These are phyloP conservation scores for Cryptocephalus primarius DNA, from an alignment of 2,888 invertebrate species.

Conservation along the genomic window DNA sequence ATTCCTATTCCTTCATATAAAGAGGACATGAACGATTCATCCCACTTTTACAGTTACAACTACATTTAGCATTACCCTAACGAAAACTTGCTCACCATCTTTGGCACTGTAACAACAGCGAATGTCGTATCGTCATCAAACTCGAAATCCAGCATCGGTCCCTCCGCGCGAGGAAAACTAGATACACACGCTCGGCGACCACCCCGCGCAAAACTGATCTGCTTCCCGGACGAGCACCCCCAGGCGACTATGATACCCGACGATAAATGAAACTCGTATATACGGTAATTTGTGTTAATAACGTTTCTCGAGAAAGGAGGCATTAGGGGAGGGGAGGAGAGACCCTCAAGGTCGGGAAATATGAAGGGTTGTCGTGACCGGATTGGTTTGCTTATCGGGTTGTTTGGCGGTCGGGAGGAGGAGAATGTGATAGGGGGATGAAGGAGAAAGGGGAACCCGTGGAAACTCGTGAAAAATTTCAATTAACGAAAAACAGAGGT, in stretches of 20 bases:
- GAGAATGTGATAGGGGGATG: neutral
- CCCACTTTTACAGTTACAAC: no score
- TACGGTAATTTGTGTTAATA: conserved; percentile 27
- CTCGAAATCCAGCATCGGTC: conserved; percentile 29
- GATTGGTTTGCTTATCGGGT: neutral
- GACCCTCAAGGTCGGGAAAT: conserved; percentile 1
- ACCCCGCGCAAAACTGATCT: neutral
- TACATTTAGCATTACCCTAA: no score
- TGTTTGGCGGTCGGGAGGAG: neutral
- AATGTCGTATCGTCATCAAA: conserved; percentile 56
- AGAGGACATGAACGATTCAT: no score
- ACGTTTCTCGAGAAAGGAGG: conserved; percentile 5
- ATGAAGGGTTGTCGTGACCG: conserved; percentile 1
- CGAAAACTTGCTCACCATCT: conserved; percentile 38
- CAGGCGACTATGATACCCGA: conserved; percentile 18
- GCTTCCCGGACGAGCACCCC: neutral
- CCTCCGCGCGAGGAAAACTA: neutral
- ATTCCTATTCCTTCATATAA: no score
- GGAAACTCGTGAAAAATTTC: neutral
- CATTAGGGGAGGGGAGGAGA: conserved; percentile 4
- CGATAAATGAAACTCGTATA: conserved; percentile 24
- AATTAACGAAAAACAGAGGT: neutral
- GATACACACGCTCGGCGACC: neutral
- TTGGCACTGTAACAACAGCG: conserved; percentile 55
- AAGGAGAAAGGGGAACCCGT: neutral